A percentile compares a stretch with the other conserved stretches of the same genome.
Evolutionary conservation across 2,888 invertebrate species (phyloP).

Genomic region (Oegoconia quadripuncta): DNA sequence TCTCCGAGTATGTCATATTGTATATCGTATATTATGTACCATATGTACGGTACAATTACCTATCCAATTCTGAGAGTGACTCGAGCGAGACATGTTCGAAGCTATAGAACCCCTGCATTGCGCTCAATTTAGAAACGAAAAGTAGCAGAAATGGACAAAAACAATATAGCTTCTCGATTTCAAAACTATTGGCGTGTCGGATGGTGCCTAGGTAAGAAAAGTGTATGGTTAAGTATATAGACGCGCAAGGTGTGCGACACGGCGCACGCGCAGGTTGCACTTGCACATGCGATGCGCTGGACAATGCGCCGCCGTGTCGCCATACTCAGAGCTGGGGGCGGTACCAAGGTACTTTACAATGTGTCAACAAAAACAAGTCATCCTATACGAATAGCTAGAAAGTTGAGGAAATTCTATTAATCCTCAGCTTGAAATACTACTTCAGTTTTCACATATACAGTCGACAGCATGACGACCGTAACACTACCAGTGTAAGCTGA

Average conservation of each 20-base stretch:
- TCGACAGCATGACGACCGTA: no score
- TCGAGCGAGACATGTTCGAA: neutral
- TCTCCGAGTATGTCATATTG: no score
- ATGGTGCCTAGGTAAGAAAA: constrained; percentile 11
- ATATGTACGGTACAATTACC: no score
- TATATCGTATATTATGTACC: no score
- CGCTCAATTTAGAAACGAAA: constrained; percentile 2
- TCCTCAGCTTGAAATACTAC: no score
- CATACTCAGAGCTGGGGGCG: constrained; percentile 11
- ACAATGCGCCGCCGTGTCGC: neutral
- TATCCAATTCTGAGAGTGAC: no score
- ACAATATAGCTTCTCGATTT: constrained; percentile 6
- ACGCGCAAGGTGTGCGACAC: constrained; percentile 28
- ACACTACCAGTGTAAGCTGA: no score
- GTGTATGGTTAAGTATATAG: constrained; percentile 22
- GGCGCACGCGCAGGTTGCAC: constrained; percentile 25
- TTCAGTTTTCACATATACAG: no score
- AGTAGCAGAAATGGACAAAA: constrained; percentile 3
- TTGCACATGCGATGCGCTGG: constrained; percentile 9
- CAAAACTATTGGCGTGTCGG: constrained; percentile 3
- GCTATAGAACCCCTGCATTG: constrained; percentile 1
- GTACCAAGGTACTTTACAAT: neutral
- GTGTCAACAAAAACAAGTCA: neutral
- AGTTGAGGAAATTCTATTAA: no score
- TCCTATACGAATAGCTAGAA: no score